These are phyloP conservation scores for Edolisoma coerulescens DNA, from an alignment of 2,113 vertebrate genomes.

Conservation along the genomic window DNA sequence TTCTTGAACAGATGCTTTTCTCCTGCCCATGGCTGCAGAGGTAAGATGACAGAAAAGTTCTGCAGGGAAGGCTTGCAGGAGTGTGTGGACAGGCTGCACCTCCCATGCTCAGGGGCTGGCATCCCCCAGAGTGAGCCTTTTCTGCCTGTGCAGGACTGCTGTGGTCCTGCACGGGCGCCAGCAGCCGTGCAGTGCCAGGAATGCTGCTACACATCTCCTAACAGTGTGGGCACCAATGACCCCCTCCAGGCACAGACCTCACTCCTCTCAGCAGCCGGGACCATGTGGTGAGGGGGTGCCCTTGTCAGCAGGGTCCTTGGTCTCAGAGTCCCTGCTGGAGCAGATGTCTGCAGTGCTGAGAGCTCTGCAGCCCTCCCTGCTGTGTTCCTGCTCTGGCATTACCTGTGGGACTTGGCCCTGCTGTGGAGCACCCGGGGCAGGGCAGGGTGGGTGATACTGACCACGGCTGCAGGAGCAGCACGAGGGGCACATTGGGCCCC, in stretches of 20 bases:
- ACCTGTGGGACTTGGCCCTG: not conserved
- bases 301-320: not conserved
- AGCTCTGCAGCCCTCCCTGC: not conserved
- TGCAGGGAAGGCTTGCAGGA: not conserved
- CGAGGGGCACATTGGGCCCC: accelerated
- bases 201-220: not conserved
- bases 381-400: not conserved
- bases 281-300: not conserved
- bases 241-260: not conserved
- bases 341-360: not conserved
- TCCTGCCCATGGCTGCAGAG: not conserved
- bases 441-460: not conserved
- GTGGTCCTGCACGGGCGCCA: not conserved
- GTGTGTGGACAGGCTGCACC: not conserved
- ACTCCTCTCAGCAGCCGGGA: not conserved
- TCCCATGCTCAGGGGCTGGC: not conserved
- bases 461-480: not conserved
- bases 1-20: not conserved
- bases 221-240: accelerated
- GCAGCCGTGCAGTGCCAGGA: not conserved
- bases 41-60: not conserved
- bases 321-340: not conserved
- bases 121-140: accelerated
- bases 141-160: not conserved
- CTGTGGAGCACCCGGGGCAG: not conserved